Percentiles rank a stretch among this genome's conserved stretches.
These are phyloP conservation scores for Loris lydekkerianus DNA, from an alignment of 2,797 vertebrate genomes.

Conservation along the genomic window DNA sequence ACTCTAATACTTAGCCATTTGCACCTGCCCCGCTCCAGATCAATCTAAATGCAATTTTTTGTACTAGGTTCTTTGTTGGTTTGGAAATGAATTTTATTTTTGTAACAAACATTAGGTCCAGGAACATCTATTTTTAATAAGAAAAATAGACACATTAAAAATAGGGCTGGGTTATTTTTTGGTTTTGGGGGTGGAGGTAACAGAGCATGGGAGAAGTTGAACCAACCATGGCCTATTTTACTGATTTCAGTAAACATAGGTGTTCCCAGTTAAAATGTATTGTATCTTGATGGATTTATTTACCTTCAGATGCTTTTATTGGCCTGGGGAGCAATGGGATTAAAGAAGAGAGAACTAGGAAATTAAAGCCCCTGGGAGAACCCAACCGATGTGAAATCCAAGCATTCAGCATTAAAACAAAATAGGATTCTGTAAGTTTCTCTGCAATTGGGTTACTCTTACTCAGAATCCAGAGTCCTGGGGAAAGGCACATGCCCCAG, in stretches of 20 bases:
- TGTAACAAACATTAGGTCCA: constrained; percentile 54
- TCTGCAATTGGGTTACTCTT: not conserved
- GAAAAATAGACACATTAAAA: constrained; percentile 54
- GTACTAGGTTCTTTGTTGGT: constrained; percentile 24
- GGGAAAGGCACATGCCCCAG: not conserved
- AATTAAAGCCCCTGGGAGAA: not conserved
- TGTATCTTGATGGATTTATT: not conserved
- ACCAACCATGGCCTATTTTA: not conserved
- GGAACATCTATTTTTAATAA: constrained; percentile 67
- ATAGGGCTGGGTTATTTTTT: constrained; percentile 15
- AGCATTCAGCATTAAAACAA: not conserved
- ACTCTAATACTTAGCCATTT: constrained; percentile 4
- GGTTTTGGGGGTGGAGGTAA: not conserved
- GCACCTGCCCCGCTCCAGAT: not conserved
- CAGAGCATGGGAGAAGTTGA: not conserved
- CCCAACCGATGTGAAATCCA: not conserved
- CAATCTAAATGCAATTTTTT: constrained; percentile 66
- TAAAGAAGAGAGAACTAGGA: not conserved
- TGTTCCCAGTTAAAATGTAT: not conserved
- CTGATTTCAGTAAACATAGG: not conserved
- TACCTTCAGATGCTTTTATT: not conserved
- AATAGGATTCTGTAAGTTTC: not conserved
- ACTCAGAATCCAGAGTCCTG: not conserved
- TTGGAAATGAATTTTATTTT: constrained; percentile 63
- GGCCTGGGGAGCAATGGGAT: not conserved